Evolutionary conservation across 2,113 vertebrate species (phyloP).

Genomic region (Elephantulus edwardii): DNA sequence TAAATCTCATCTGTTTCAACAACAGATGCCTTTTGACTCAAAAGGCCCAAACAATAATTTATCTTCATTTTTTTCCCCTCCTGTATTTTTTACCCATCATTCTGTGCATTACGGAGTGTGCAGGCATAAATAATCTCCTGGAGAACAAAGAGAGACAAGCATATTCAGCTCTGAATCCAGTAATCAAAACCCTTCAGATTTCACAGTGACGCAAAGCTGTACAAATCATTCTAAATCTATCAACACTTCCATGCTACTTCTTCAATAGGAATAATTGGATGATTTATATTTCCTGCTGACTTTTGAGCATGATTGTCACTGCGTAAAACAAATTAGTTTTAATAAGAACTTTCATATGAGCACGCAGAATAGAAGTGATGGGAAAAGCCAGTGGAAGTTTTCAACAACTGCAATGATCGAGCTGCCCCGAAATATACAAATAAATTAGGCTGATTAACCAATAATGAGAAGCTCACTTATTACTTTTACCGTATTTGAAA

Average conservation of each 20-base stretch:
- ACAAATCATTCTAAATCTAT: constrained; percentile 61
- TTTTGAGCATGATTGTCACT: constrained; percentile 76
- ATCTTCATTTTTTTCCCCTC: constrained; percentile 59
- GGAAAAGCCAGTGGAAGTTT: not conserved
- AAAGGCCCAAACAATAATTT: constrained; percentile 25
- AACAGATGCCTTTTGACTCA: constrained; percentile 48
- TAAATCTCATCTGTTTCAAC: constrained; percentile 61
- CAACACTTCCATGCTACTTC: constrained; percentile 64
- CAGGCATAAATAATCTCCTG: constrained; percentile 54
- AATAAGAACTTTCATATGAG: constrained; percentile 65
- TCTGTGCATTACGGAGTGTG: not conserved
- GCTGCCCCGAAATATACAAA: not conserved
- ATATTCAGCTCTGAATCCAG: constrained; percentile 68
- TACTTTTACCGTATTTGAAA: constrained; percentile 40
- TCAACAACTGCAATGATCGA: constrained; percentile 10
- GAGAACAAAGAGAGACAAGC: constrained; percentile 62
- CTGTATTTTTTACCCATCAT: constrained; percentile 24
- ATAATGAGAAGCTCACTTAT: not conserved
- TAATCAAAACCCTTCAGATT: constrained; percentile 61
- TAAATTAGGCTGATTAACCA: constrained; percentile 41
- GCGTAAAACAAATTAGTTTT: constrained; percentile 72
- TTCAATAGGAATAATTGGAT: constrained; percentile 74
- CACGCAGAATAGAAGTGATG: constrained; percentile 19
- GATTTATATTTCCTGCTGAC: constrained; percentile 77
- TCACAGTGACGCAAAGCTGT: constrained; percentile 51